Evolutionary conservation across 2,888 invertebrate genomes (phyloP).

Genomic region (Leucoma salicis): DNA sequence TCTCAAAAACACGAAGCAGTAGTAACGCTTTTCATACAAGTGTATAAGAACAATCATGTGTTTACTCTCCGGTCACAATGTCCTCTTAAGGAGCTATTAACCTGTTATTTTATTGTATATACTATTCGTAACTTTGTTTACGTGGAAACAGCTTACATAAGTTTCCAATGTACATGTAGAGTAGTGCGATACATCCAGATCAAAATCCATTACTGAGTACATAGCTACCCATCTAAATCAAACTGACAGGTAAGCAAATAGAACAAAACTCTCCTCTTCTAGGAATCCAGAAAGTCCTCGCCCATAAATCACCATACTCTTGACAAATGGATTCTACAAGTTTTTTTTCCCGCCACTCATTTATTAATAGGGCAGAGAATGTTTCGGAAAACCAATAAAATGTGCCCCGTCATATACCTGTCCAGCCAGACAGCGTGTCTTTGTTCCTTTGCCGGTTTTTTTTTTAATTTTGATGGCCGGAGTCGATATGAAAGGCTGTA

Average conservation of each 20-base stretch:
- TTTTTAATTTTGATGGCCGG: constrained; percentile 47
- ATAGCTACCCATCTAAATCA: constrained; percentile 68
- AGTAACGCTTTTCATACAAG: constrained; percentile 5
- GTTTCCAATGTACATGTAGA: constrained; percentile 1
- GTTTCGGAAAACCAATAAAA: constrained; percentile 82
- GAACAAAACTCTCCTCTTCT: constrained; percentile 78
- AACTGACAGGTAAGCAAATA: constrained; percentile 80
- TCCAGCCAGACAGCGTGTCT: constrained; percentile 79
- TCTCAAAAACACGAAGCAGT: constrained; percentile 8
- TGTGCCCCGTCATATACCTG: constrained; percentile 82
- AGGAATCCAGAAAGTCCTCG: constrained; percentile 75
- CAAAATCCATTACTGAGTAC: constrained; percentile 19
- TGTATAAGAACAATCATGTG: constrained; percentile 8
- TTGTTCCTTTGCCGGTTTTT: constrained; percentile 62
- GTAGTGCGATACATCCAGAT: constrained; percentile 15
- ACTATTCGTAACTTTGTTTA: constrained; percentile 8
- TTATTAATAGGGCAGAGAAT: constrained; percentile 81
- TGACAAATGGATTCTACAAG: constrained; percentile 81
- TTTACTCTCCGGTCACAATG: constrained; percentile 12
- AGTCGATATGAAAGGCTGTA: constrained; percentile 37
- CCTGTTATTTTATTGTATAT: constrained; percentile 5
- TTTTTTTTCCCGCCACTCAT: constrained; percentile 77
- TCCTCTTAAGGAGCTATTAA: constrained; percentile 8
- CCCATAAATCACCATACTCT: constrained; percentile 76
- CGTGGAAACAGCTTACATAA: constrained; percentile 8